A percentile compares a stretch with the other conserved stretches of the same genome.
Evolutionary conservation across 1,140 invertebrate species (phyloP).

Genomic region (Drosophila pallidifrons): DNA sequence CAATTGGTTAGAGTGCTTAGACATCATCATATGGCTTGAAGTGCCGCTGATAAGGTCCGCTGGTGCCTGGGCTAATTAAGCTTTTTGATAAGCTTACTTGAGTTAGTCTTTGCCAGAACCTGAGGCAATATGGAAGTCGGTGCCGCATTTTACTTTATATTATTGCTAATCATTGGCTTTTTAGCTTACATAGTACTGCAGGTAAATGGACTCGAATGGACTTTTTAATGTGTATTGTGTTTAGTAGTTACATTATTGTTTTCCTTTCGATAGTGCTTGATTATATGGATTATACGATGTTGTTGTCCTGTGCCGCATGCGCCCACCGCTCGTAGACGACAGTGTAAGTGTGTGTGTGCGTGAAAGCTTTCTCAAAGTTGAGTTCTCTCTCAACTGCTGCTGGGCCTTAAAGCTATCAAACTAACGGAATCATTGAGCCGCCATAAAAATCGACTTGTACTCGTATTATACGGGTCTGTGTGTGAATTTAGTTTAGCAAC

Average conservation of each 20-base stretch:
- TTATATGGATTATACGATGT: slow-evolving; percentile 56
- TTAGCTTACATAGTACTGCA: slow-evolving; percentile 52
- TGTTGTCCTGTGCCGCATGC: slow-evolving; percentile 28
- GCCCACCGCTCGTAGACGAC: not conserved
- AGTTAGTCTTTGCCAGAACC: slow-evolving; percentile 61
- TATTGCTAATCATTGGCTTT: slow-evolving; percentile 55
- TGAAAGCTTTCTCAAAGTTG: not conserved
- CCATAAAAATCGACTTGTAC: slow-evolving; percentile 1
- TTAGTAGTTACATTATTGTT: not conserved
- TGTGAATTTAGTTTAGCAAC: slow-evolving; percentile 35
- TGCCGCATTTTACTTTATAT: slow-evolving; percentile 43
- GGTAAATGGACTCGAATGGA: slow-evolving; percentile 45
- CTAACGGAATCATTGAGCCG: slow-evolving; percentile 1
- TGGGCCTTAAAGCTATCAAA: not conserved
- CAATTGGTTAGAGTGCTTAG: slow-evolving; percentile 15
- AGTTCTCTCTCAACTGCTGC: not conserved
- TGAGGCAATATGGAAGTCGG: slow-evolving; percentile 56
- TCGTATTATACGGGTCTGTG: not conserved
- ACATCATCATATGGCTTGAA: slow-evolving; percentile 15
- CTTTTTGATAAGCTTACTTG: slow-evolving; percentile 44
- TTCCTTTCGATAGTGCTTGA: slow-evolving; percentile 43
- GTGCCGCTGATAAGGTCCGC: slow-evolving; percentile 50
- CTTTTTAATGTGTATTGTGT: not conserved
- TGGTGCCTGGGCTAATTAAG: slow-evolving; percentile 18
- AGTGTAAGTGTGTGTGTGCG: slow-evolving; percentile 9